Base-by-base conservation (phyloP, 1,140 invertebrate species). In the Eubasilissa regina region DNA sequence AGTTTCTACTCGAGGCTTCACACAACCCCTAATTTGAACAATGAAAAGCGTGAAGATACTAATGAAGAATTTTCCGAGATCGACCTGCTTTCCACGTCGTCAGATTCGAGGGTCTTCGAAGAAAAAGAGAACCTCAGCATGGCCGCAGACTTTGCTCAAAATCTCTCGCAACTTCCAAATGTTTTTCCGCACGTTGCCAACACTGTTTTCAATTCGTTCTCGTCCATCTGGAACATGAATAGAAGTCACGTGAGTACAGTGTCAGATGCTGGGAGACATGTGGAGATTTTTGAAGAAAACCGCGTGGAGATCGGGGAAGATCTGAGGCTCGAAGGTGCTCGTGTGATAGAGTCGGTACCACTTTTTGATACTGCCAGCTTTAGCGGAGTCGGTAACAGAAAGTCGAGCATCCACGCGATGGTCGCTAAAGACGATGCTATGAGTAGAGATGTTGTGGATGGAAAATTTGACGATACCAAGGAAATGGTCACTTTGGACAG, bases 171-270 rank as follows among this genome's bases (percentile, higher is more conserved):
- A 21, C 62, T 92, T 48, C 89, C 88, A 0, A 87, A 85, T 0
- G 88, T 90, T 12, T 73, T 90, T 56, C 91, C 91, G 3, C 87
- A 90, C 78, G 90, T 91, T 7, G 91, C 91, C 0, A 91, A 89
- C 44, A 90, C 89, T 25, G 91, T 92, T 0, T 90, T 91, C 72
- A 90, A 89, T 4, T 91, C 90, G 4, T 92, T 92, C 81, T 91
- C 90, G 0, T 91, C 88, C 75, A 89, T 91, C 84, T 75, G 89
- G 58, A 88, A 77, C 73, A 44, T 79, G 74, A 75, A 55, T 45
- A 77, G 62, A 12, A 51, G 35, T 0, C 44, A 19, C 74, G 17
- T 35, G 51, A 74, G 35, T 48, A 19, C 15, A 3, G 44, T 15
- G 4, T 1, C 11, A 73, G 70, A 75, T 13, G 51, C 43, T 19